Base-by-base conservation (phyloP, 2,888 invertebrate species). In the Heliconius ismenius region DNA sequence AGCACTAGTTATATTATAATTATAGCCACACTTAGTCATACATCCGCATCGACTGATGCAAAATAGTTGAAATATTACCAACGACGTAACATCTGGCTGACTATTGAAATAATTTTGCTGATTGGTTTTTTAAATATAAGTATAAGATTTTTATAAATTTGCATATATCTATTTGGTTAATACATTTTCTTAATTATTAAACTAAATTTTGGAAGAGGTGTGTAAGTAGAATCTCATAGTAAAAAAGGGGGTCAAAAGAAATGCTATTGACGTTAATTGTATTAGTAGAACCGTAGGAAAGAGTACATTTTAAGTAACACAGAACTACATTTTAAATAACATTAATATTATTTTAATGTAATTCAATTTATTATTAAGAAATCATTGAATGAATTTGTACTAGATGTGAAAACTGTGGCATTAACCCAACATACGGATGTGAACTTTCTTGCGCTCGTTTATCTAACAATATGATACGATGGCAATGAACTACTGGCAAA, bases 401-500 rank as follows among this genome's bases (percentile, higher is more conserved):
- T 63, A 13, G 39, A 62, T 73, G 58, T 73, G 21, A 26, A 36
- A 73, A 73, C 15, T 62, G 39, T 73, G 73, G 11, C 73, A 72
- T 65, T 76, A 72, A 72, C 10, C 70, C 21, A 32, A 21, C 64
- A 62, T 80, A 75, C 81, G 82, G 79, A 82, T 81, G 81, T 81
- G 79, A 80, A 80, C 81, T 83, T 81, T 82, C 80, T 83, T 82
- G 79, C 76, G 78, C 78, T 78, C 74, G 77, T 80, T 70, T 80
- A 82, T 75, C 78, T 78, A 78, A 80, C 79, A 79, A 80, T 78
- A 77, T 80, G 68, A 79, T 79, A 79, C 78, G 76, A 81, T 75
- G 82, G 81, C 81, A 82, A 81, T 83, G 81, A 82, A 81, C 83
- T 78, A 73, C 77, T 72, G 79, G 79, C 68, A 82, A 81, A 83